Evolutionary conservation across 2,113 vertebrate species (phyloP).

Genomic region (Silurus asotus): DNA sequence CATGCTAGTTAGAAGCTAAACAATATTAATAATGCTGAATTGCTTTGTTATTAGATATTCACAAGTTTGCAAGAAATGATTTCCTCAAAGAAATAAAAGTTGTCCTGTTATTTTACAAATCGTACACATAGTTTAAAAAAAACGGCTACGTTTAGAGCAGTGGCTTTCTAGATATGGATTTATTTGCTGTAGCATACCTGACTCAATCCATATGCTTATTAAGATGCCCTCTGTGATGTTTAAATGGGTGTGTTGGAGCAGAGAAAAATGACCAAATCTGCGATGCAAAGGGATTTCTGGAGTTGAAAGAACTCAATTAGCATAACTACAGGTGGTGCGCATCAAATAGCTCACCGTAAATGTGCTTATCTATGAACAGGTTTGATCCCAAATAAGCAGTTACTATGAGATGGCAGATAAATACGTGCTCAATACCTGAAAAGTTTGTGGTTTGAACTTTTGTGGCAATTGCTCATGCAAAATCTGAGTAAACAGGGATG

Average conservation of each 20-base stretch:
- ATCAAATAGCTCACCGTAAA: neutral
- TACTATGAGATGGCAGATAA: neutral
- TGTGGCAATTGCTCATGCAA: neutral
- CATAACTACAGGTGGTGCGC: neutral
- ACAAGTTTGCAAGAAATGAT: neutral
- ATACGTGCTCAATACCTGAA: neutral
- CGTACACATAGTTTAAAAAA: neutral
- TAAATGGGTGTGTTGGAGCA: neutral
- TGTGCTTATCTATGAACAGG: neutral
- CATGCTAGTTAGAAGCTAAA: neutral
- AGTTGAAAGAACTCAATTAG: slow-evolving; percentile 2
- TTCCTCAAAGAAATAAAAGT: neutral
- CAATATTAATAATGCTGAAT: neutral
- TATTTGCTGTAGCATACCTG: neutral
- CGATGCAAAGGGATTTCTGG: neutral
- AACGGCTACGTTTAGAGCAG: neutral
- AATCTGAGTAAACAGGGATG: neutral
- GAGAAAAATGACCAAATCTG: neutral
- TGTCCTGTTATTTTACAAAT: neutral
- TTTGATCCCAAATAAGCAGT: neutral
- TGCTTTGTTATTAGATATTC: neutral
- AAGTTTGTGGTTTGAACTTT: neutral
- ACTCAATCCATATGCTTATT: neutral
- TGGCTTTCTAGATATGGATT: neutral
- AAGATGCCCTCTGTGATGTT: neutral